These are phyloP conservation scores for Salvelinus sp. DNA, from an alignment of 2,113 vertebrate species.

Conservation along the genomic window DNA sequence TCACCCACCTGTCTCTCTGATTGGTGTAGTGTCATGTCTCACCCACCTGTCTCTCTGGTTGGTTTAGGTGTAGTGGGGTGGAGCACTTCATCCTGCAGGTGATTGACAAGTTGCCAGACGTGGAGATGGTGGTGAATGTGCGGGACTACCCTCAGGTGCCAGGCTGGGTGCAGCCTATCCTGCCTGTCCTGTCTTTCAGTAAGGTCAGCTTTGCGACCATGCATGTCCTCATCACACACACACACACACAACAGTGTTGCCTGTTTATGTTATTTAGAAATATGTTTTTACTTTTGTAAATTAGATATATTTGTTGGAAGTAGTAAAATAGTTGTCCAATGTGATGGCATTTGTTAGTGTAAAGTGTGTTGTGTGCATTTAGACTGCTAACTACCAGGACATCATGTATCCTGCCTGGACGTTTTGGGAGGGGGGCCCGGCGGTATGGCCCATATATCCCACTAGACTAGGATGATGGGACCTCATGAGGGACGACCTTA, in stretches of 20 bases:
- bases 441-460: slow-evolving; percentile 98
- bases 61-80: slow-evolving; percentile 61
- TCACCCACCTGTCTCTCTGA: too few species aligned
- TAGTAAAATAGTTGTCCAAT: background rate
- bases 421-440: slow-evolving; percentile 98
- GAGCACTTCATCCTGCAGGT: slow-evolving; percentile 92
- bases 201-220: slow-evolving; percentile 76
- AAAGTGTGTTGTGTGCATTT: background rate
- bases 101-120: slow-evolving; percentile 84
- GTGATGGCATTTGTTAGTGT: background rate
- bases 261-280: background rate
- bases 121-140: slow-evolving; percentile 95
- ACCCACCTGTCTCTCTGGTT: too few species aligned
- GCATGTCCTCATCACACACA: background rate
- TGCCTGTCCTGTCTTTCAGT: slow-evolving; percentile 95
- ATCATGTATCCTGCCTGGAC: slow-evolving; percentile 99
- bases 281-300: background rate
- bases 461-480: slow-evolving; percentile 96
- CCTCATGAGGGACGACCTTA: slow-evolving; percentile 89
- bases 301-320: too few species aligned
- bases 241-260: too few species aligned
- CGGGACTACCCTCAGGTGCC: slow-evolving; percentile 95
- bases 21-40: too few species aligned
- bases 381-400: slow-evolving; percentile 92
- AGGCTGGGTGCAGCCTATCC: slow-evolving; percentile 82